These are phyloP conservation scores for Venustaconcha ellipsiformis DNA, from an alignment of 1,140 invertebrate species.

Conservation along the genomic window DNA sequence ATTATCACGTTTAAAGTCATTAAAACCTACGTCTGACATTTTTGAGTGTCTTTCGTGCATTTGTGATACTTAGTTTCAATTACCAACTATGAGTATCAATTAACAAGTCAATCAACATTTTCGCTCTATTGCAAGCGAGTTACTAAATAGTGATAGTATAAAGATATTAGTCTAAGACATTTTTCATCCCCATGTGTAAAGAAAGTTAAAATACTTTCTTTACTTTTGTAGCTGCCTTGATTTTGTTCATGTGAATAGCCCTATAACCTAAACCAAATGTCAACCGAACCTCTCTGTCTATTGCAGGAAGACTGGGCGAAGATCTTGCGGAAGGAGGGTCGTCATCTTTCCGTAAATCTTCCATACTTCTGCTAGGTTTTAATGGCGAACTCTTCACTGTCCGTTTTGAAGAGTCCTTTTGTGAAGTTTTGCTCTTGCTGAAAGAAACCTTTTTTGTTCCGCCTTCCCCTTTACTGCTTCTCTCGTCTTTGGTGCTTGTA, in stretches of 20 bases:
- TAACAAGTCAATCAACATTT: no score
- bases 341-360: conserved; percentile 19
- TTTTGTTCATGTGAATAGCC: conserved; percentile 22
- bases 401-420: conserved; percentile 3
- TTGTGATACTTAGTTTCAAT: no score
- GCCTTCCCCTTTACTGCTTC: not conserved
- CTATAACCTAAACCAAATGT: conserved; percentile 20
- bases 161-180: no score
- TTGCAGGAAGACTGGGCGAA: conserved; percentile 28
- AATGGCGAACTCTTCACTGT: not conserved
- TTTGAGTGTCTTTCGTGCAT: no score
- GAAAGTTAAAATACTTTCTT: no score
- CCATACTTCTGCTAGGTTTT: conserved; percentile 16
- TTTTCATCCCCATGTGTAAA: no score
- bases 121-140: no score
- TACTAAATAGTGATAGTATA: no score
- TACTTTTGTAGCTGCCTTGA: conserved; percentile 11
- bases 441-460: conserved; percentile 9
- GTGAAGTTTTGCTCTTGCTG: conserved; percentile 17
- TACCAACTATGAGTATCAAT: no score
- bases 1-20: no score
- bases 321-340: conserved; percentile 17
- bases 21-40: no score
- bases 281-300: conserved; percentile 10
- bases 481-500: not conserved